Conservation (phyloP, 2,888 invertebrate species). For the Chaetogeoica ovagalla region DNA sequence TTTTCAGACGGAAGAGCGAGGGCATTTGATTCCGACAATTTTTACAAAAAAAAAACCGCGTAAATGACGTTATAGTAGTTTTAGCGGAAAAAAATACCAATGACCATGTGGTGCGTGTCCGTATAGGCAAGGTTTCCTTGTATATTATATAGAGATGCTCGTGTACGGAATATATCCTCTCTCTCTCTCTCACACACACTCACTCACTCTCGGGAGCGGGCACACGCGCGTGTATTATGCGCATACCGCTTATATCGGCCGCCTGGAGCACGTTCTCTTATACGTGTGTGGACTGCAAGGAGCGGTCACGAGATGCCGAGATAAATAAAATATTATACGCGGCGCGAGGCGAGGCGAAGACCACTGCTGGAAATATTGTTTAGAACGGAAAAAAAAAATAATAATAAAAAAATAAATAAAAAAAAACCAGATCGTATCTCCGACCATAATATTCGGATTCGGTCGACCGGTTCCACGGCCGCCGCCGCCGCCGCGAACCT, state of each 20-base stretch:
- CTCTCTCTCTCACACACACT: too few relatives aligned
- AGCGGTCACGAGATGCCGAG: constrained; percentile 53
- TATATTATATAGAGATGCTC: too few relatives aligned
- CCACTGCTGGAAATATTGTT: constrained; percentile 53
- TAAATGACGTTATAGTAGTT: too few relatives aligned
- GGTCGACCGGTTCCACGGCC: constrained; percentile 51
- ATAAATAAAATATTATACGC: constrained; percentile 51
- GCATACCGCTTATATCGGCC: background rate
- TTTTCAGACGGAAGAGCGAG: too few relatives aligned
- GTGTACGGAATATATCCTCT: too few relatives aligned
- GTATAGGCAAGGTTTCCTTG: too few relatives aligned
- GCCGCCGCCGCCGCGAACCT: constrained; percentile 9
- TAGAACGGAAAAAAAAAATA: constrained; percentile 22
- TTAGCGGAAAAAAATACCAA: too few relatives aligned
- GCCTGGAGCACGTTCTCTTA: constrained; percentile 40
- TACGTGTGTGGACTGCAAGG: constrained; percentile 28
- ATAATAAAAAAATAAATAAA: background rate
- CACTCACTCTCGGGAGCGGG: too few relatives aligned
- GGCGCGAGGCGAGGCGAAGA: constrained; percentile 34
- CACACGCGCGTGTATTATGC: background rate
- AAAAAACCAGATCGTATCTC: constrained; percentile 52
- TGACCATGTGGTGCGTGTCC: too few relatives aligned
- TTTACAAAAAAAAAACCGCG: too few relatives aligned
- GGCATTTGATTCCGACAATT: too few relatives aligned
- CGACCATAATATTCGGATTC: constrained; percentile 52